Percentiles rank a stretch among this genome's conserved stretches.
These are phyloP conservation scores for Solea solea DNA, from an alignment of 2,113 vertebrate genomes.

Conservation along the genomic window DNA sequence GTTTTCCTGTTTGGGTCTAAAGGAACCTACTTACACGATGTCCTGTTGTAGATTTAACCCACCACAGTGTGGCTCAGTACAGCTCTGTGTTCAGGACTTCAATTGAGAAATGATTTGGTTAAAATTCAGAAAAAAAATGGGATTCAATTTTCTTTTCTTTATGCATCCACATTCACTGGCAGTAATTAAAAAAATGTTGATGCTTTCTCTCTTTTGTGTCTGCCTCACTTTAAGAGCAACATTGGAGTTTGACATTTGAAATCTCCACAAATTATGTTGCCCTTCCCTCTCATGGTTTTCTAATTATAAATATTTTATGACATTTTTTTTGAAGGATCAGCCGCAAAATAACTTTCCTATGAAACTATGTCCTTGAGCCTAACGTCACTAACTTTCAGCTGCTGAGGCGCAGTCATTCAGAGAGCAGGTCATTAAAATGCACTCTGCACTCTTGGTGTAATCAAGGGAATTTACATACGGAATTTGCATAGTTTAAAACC, in stretches of 20 bases:
- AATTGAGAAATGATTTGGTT: slow-evolving; percentile 3
- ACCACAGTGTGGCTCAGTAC: background rate
- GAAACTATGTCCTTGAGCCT: slow-evolving; percentile 46
- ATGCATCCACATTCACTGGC: slow-evolving; percentile 27
- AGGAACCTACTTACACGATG: slow-evolving; percentile 37
- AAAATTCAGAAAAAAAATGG: slow-evolving; percentile 22
- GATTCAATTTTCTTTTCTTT: slow-evolving; percentile 2
- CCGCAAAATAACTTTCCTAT: slow-evolving; percentile 38
- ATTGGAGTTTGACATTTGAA: slow-evolving; percentile 35
- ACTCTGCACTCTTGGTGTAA: slow-evolving; percentile 48
- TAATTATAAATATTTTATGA: slow-evolving; percentile 27
- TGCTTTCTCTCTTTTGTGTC: background rate
- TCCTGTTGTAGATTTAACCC: slow-evolving; percentile 6
- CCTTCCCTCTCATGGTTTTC: background rate
- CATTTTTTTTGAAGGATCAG: slow-evolving; percentile 2
- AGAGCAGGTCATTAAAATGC: slow-evolving; percentile 34
- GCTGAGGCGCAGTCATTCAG: slow-evolving; percentile 29
- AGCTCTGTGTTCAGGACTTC: background rate
- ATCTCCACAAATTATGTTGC: too few relatives aligned
- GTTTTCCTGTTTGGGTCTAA: slow-evolving; percentile 69
- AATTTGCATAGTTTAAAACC: slow-evolving; percentile 67
- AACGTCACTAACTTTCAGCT: slow-evolving; percentile 16
- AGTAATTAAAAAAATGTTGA: slow-evolving; percentile 61
- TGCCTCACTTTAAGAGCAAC: slow-evolving; percentile 37
- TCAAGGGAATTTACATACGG: slow-evolving; percentile 55